Evolutionary conservation across 2,888 invertebrate species (phyloP).

Genomic region (Andrena praecox): DNA sequence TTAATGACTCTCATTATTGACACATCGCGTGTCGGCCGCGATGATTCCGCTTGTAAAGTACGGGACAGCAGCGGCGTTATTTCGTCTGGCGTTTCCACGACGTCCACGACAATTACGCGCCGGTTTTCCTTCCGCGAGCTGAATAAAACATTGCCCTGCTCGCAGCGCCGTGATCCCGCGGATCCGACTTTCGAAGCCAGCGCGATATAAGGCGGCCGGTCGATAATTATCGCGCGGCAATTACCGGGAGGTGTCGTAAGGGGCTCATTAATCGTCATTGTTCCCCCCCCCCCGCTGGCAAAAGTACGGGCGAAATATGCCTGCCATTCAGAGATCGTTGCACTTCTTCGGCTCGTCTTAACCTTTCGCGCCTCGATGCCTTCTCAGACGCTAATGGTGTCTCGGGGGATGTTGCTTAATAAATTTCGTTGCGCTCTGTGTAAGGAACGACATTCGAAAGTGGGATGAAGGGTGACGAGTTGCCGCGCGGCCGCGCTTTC

Average conservation of each 20-base stretch:
- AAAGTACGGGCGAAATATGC: constrained; percentile 1
- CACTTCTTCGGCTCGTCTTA: background rate
- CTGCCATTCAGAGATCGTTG: background rate
- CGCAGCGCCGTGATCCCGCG: background rate
- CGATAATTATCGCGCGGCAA: constrained; percentile 26
- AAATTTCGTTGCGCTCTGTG: background rate
- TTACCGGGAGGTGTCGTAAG: background rate
- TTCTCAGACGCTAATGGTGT: constrained; percentile 2
- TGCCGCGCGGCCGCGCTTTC: background rate
- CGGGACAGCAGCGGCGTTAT: constrained; percentile 24
- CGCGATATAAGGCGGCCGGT: background rate
- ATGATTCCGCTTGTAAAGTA: constrained; percentile 33
- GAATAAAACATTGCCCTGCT: constrained; percentile 38
- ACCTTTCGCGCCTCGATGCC: constrained; percentile 2
- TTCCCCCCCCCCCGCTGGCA: background rate
- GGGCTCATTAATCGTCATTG: constrained; percentile 27
- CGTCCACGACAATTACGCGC: constrained; percentile 35
- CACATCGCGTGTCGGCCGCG: constrained; percentile 57
- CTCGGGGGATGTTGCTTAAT: constrained; percentile 1
- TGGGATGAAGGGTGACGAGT: background rate
- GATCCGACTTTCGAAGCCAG: background rate
- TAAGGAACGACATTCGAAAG: background rate
- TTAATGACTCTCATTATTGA: constrained; percentile 66
- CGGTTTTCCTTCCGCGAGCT: constrained; percentile 35
- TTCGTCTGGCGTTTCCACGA: constrained; percentile 24